Base-by-base conservation (phyloP, 1,140 invertebrate genomes). In the Pygmarrhopalites habei region DNA sequence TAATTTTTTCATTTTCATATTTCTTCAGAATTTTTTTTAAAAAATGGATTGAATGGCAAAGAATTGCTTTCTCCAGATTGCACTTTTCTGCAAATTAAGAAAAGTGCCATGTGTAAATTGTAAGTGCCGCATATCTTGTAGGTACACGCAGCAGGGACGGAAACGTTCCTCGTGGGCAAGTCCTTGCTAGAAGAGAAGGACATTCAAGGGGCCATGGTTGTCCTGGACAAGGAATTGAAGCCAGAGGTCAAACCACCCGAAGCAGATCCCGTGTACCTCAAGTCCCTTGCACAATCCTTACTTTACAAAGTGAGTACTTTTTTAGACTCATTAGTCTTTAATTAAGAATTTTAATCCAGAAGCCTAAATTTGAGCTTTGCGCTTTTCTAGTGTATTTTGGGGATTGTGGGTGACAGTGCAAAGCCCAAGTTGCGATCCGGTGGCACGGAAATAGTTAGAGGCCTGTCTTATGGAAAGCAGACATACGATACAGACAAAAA, bases 241-340 rank as follows among this genome's bases (percentile, higher is more conserved):
- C 85, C 87, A 0, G 81, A 82, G 62, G 73, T 79, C 26, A 73
- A 80, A n/a, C 77, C 84, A 3, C 83, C 83, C 0, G 82, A 89
- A 72, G 79, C 82, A 17, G 79, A 80, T 1, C 80, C 84, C 0
- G 76, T 80, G 30, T 88, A 83, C 62, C 78, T 87, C 21, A 84
- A 82, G 44, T 41, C 65, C 67, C 73, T 90, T 26, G 83, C 86
- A 1, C 78, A 82, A 47, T 80, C 81, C 58, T 72, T 91, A 25
- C 83, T 91, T 66, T 92, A 89, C 72, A 90, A 89, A 79, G 85
- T 86, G 76, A 69, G 39, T 70, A 47, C 56, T 51, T 64, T 56
- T 59, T 49, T 35, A n/a, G n/a, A n/a, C n/a, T n/a, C n/a, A n/a
- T n/a, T n/a, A n/a, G n/a, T n/a, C n/a, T n/a, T n/a, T n/a, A n/a